A percentile compares a stretch with the other conserved stretches of the same genome.
phyloP scores from a whole-genome alignment of 2,888 invertebrate species.

The Gisinianus flammeolus region DNA sequence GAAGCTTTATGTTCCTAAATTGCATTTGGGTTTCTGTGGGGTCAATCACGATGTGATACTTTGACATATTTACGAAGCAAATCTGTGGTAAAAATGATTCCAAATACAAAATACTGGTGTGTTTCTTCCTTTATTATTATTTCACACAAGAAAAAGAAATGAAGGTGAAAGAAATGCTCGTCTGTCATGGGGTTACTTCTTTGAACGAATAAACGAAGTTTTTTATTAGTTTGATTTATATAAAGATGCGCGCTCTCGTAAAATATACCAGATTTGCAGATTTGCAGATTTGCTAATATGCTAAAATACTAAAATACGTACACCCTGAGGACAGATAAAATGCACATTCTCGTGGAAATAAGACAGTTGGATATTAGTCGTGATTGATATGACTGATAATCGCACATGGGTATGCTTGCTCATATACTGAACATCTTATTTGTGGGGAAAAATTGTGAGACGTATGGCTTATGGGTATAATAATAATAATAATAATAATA shows the following conservation, averaged over 20 bases:
- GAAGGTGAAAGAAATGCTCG: neutral
- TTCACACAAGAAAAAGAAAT: neutral
- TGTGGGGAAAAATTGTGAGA: neutral
- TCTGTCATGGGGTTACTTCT: too few relatives aligned
- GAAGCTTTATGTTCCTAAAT: too few relatives aligned
- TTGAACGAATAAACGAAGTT: too few relatives aligned
- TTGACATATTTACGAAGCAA: neutral
- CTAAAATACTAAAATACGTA: too few relatives aligned
- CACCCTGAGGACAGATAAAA: neutral
- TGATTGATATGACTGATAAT: slow-evolving; percentile 1
- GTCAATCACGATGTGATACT: neutral
- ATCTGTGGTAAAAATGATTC: neutral
- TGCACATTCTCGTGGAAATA: neutral
- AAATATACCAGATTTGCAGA: too few relatives aligned
- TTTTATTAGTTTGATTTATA: too few relatives aligned
- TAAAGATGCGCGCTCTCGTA: too few relatives aligned
- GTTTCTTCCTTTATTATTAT: neutral
- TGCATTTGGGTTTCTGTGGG: too few relatives aligned
- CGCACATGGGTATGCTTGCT: neutral
- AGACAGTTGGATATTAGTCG: neutral
- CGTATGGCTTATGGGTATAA: neutral
- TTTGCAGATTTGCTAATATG: too few relatives aligned
- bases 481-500: too few relatives aligned
- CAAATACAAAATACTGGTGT: neutral
- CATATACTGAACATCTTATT: neutral